These are phyloP conservation scores for Apomyelois bistriatella DNA, from an alignment of 2,888 invertebrate species.

Conservation along the genomic window DNA sequence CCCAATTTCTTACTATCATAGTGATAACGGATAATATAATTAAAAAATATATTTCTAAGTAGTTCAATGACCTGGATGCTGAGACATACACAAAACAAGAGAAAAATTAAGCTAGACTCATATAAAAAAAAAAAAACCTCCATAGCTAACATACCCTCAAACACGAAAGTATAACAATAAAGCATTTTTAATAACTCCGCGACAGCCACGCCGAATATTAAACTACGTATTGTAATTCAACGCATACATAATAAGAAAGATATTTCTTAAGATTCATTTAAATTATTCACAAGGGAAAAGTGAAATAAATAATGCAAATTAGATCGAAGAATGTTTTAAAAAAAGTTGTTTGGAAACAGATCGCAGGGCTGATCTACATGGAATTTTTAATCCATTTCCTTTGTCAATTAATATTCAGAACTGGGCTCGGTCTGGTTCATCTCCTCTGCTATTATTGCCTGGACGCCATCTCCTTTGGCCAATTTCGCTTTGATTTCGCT, in stretches of 20 bases:
- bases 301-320: slow-evolving; percentile 73
- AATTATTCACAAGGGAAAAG: slow-evolving; percentile 74
- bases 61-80: too few species aligned
- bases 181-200: slow-evolving; percentile 12
- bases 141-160: background rate
- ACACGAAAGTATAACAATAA: slow-evolving; percentile 8
- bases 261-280: slow-evolving; percentile 73
- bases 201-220: background rate
- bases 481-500: slow-evolving; percentile 66
- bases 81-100: background rate
- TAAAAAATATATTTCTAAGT: too few species aligned
- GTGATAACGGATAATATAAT: too few species aligned
- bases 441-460: slow-evolving; percentile 74
- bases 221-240: slow-evolving; percentile 9
- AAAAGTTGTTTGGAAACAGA: slow-evolving; percentile 76
- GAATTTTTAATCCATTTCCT: slow-evolving; percentile 81
- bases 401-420: slow-evolving; percentile 79
- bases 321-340: slow-evolving; percentile 57
- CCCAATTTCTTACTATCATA: too few species aligned
- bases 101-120: background rate
- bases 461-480: slow-evolving; percentile 54
- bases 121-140: background rate
- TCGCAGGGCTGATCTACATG: slow-evolving; percentile 66
- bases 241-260: slow-evolving; percentile 24
- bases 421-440: slow-evolving; percentile 78